Evolutionary conservation across 2,113 vertebrate genomes (phyloP).

Genomic region (Arenaria interpres): DNA sequence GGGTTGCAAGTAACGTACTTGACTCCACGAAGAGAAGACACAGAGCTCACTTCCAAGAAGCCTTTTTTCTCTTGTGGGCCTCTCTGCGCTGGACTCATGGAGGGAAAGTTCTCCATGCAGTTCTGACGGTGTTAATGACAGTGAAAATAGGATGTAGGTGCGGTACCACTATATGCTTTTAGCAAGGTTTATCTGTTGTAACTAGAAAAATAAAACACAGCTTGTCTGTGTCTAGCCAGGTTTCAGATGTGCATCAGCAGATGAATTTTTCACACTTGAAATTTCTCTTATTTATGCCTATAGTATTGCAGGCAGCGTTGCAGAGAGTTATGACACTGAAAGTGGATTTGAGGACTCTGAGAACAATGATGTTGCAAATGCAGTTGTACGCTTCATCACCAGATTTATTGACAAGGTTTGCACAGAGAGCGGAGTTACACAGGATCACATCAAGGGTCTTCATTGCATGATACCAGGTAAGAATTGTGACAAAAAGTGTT

Average conservation of each 20-base stretch:
- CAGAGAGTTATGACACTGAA: slow-evolving; percentile 97
- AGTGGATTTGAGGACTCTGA: slow-evolving; percentile 97
- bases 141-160: not conserved
- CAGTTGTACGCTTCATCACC: slow-evolving; percentile 90
- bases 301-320: slow-evolving; percentile 96
- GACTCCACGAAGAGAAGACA: not conserved
- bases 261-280: not conserved
- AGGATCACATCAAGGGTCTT: slow-evolving; percentile 96
- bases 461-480: slow-evolving; percentile 99
- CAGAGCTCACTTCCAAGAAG: not conserved
- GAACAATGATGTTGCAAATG: slow-evolving; percentile 92
- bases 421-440: slow-evolving; percentile 95
- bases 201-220: not conserved
- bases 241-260: not conserved
- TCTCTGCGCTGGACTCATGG: not conserved
- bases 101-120: not conserved
- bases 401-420: slow-evolving; percentile 98
- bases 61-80: not conserved
- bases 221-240: not conserved
- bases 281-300: slow-evolving; percentile 15
- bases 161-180: not conserved
- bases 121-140: not conserved
- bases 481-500: not conserved
- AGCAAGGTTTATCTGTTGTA: not conserved
- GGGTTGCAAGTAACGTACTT: not conserved